Base-by-base conservation (phyloP, 2,113 vertebrate genomes). In the Aramus guarauna region DNA sequence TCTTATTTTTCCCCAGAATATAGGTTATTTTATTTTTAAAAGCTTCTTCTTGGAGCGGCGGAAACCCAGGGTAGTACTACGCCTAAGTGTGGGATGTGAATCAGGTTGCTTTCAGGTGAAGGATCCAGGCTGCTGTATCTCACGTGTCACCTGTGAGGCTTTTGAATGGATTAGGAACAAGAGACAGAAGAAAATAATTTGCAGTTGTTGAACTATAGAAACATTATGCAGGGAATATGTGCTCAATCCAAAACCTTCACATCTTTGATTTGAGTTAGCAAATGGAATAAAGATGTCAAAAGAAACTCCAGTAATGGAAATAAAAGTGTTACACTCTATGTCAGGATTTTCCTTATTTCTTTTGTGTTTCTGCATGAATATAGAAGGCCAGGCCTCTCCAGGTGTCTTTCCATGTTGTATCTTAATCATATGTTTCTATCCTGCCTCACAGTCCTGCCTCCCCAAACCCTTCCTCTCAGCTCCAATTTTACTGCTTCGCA, bases 401-500 rank as follows among this genome's bases (percentile, higher is more conserved):
- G 80, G 39, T 91, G 87, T 78, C 66, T 89, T 92, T 92, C 77
- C 67, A 63, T 80, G 59, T 73, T 71, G 20, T 86, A 47, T 62
- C 50, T 75, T 94, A 80, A 92, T 83, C 88, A 86, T 53, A 86
- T 27, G 53, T 88, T 97, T 94, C 78, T n/a, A 0, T 91, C 59
- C 26, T 73, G 34, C 75, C 52, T 81, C 71, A n/a, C 56, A 60
- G 37, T 64, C 30, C 48, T 85, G 62, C 37, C 45, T 86, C 27
- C 63, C 34, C 53, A 85, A 64, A 67, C 20, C 24, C 60, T 87
- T 93, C 55, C 63, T 45, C 53, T 91, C 36, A 26, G 55, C 60
- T 81, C 77, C 85, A 84, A 71, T 87, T 97, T 92, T 92, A 76
- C 53, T 68, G 22, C 56, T 94, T 94, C 64, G 85, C 48, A 67